A percentile compares a stretch with the other conserved stretches of the same genome.
These are phyloP conservation scores for Drosophila burlai DNA, from an alignment of 1,140 invertebrate species.

Conservation along the genomic window DNA sequence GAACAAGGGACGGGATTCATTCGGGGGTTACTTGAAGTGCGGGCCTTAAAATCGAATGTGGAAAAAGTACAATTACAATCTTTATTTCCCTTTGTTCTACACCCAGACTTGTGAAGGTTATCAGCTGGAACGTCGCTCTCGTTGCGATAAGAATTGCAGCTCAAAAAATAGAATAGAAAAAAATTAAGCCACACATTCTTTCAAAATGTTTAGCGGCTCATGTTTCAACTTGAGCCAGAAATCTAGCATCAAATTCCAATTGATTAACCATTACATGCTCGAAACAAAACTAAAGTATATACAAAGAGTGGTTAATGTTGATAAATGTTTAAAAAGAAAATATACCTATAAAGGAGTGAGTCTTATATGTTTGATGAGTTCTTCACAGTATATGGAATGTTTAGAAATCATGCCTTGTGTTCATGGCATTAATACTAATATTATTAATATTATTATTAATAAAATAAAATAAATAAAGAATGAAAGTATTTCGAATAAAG, in stretches of 20 bases:
- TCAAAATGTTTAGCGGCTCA: conserved; percentile 17
- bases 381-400: background rate
- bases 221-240: conserved; percentile 34
- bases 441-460: background rate
- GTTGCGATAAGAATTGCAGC: conserved; percentile 47
- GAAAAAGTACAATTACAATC: conserved; percentile 44
- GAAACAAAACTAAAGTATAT: conserved; percentile 1
- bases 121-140: conserved; percentile 34
- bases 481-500: background rate
- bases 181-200: conserved; percentile 26
- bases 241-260: conserved; percentile 64
- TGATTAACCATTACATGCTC: conserved; percentile 48
- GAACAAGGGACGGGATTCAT: conserved; percentile 6
- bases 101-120: conserved; percentile 61
- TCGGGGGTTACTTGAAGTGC: conserved; percentile 35
- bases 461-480: no score
- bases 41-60: conserved; percentile 23
- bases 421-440: no score
- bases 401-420: background rate
- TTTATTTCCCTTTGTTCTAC: conserved; percentile 37
- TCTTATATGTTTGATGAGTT: background rate
- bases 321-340: conserved; percentile 7
- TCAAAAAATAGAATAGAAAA: conserved; percentile 18
- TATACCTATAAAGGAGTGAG: no score
- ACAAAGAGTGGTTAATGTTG: conserved; percentile 15